Percentiles rank a stretch among this genome's conserved stretches.
These are phyloP conservation scores for Pachliopta kotzebuea DNA, from an alignment of 2,888 invertebrate genomes.

Conservation along the genomic window DNA sequence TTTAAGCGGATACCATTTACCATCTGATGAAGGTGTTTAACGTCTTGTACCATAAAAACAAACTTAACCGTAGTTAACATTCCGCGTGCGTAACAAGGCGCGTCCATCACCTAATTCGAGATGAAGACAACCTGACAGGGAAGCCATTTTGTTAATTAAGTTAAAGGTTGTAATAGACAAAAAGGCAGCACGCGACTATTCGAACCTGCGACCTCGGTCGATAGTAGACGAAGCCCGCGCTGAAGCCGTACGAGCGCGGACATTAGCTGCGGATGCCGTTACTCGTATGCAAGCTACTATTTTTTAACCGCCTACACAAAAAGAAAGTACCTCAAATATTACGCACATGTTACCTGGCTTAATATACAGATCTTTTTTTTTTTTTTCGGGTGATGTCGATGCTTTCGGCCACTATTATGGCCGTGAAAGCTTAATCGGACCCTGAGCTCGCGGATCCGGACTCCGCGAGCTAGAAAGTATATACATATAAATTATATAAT, in stretches of 20 bases:
- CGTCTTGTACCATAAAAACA: too few species aligned
- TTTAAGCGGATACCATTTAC: too few species aligned
- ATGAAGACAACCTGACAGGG: slow-evolving; percentile 22
- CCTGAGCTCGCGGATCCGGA: too few species aligned
- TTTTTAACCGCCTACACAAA: slow-evolving; percentile 5
- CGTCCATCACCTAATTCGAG: slow-evolving; percentile 25
- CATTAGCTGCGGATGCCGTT: slow-evolving; percentile 7
- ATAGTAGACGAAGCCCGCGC: slow-evolving; percentile 63
- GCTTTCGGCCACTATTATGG: too few species aligned
- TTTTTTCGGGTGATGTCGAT: too few species aligned
- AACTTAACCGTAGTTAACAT: background rate
- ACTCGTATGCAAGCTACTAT: slow-evolving; percentile 13
- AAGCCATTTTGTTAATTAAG: slow-evolving; percentile 36
- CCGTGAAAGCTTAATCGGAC: too few species aligned
- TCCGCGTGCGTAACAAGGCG: background rate
- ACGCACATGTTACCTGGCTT: too few species aligned
- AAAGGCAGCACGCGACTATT: slow-evolving; percentile 33
- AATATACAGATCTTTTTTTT: too few species aligned
- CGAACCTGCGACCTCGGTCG: slow-evolving; percentile 47
- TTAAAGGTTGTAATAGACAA: slow-evolving; percentile 39
- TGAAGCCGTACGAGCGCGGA: slow-evolving; percentile 33
- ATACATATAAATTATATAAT: too few species aligned
- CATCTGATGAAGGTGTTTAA: too few species aligned
- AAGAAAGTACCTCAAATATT: background rate
- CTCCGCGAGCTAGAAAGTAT: too few species aligned